phyloP scores from a whole-genome alignment of 2,888 invertebrate species.

The Thymelicus lineola region DNA sequence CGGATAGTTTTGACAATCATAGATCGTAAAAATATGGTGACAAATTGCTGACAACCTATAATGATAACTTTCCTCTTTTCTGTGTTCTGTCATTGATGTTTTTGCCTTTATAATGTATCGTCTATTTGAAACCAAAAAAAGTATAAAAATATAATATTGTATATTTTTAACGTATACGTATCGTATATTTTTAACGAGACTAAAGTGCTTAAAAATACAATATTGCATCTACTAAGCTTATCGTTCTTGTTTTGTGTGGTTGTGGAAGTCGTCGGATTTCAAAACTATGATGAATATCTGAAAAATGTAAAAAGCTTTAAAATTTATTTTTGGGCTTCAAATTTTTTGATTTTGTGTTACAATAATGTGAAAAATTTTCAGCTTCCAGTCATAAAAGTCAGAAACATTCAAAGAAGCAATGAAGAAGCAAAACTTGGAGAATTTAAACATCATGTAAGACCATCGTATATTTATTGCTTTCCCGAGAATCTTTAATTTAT shows the following conservation, averaged over 20 bases:
- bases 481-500: too few relatives aligned
- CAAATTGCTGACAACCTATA: background rate
- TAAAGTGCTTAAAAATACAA: slow-evolving; percentile 17
- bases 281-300: slow-evolving; percentile 20
- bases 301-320: slow-evolving; percentile 10
- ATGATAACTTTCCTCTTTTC: background rate
- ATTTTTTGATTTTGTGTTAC: background rate
- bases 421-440: slow-evolving; percentile 46
- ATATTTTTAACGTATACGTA: background rate
- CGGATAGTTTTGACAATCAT: background rate
- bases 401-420: slow-evolving; percentile 18
- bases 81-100: background rate
- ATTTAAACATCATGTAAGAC: slow-evolving; percentile 54
- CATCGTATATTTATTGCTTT: background rate
- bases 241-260: background rate
- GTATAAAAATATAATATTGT: too few relatives aligned
- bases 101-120: background rate
- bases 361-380: slow-evolving; percentile 27
- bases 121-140: background rate
- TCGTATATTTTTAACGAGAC: slow-evolving; percentile 8
- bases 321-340: too few relatives aligned
- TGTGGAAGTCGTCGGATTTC: slow-evolving; percentile 11
- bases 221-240: background rate
- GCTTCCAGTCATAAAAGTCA: slow-evolving; percentile 34
- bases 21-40: background rate